Evolutionary conservation across 1,140 invertebrate genomes (phyloP).

Genomic region (Conopomorpha cramerella): DNA sequence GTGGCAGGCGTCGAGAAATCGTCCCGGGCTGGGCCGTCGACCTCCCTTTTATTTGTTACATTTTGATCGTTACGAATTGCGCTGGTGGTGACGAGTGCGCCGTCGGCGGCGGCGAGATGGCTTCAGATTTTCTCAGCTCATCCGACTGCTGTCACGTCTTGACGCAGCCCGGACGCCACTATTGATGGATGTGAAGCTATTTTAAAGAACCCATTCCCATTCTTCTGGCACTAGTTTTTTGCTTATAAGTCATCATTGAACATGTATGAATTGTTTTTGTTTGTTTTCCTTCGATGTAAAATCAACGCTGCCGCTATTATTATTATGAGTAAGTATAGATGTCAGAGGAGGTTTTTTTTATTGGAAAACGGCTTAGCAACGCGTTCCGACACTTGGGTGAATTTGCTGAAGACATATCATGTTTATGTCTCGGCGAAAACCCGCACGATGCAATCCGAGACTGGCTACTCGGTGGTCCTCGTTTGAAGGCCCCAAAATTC

Average conservation of each 20-base stretch:
- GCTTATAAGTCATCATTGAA: too few species aligned
- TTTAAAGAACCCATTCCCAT: too few species aligned
- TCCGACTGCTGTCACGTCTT: constrained; percentile 32
- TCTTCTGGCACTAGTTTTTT: too few species aligned
- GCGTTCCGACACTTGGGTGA: constrained; percentile 25
- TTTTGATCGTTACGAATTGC: constrained; percentile 47
- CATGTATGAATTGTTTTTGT: too few species aligned
- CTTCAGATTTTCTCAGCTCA: constrained; percentile 39
- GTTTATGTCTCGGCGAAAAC: constrained; percentile 29
- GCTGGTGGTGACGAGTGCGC: constrained; percentile 27
- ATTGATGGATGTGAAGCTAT: constrained; percentile 34
- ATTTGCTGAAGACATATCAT: constrained; percentile 23
- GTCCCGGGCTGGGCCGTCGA: constrained; percentile 42
- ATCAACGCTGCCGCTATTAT: too few species aligned
- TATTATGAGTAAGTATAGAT: too few species aligned
- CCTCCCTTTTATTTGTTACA: constrained; percentile 51
- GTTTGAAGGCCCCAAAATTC: too few species aligned
- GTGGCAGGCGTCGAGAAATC: constrained; percentile 33
- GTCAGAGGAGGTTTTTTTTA: too few species aligned
- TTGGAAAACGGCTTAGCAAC: constrained; percentile 20
- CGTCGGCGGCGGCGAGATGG: too few species aligned
- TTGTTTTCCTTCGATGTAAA: too few species aligned
- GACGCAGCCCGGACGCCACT: constrained; percentile 32
- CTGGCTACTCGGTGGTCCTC: constrained; percentile 26
- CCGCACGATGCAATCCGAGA: constrained; percentile 25